A percentile compares a stretch with the other conserved stretches of the same genome.
phyloP scores from a whole-genome alignment of 2,888 invertebrate species.

The Leptinotarsa haldemani region DNA sequence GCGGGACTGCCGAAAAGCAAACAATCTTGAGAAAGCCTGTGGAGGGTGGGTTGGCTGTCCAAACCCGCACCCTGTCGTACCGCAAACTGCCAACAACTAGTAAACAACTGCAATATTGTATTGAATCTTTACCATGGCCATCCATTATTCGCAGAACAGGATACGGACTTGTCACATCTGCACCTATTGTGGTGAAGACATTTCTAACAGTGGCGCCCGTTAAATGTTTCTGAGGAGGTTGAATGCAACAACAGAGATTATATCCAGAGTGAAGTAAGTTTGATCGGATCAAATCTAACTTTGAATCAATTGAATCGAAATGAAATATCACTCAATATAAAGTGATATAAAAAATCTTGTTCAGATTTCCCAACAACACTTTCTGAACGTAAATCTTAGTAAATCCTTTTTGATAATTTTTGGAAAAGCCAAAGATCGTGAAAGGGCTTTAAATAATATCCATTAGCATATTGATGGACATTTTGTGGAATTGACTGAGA shows the following conservation, averaged over 20 bases:
- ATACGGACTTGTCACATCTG: conserved; percentile 48
- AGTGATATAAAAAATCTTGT: too few relatives aligned
- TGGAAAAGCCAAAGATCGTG: too few relatives aligned
- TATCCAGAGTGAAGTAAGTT: too few relatives aligned
- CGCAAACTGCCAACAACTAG: conserved; percentile 51
- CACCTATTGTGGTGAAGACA: conserved; percentile 47
- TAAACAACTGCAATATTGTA: conserved; percentile 44
- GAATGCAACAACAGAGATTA: not conserved
- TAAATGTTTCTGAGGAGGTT: not conserved
- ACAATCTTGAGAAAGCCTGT: conserved; percentile 15
- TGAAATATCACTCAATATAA: too few relatives aligned
- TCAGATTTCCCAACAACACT: too few relatives aligned
- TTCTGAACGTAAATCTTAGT: too few relatives aligned
- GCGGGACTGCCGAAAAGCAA: conserved; percentile 37
- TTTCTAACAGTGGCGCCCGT: conserved; percentile 37
- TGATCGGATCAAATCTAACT: too few relatives aligned
- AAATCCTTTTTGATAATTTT: too few relatives aligned
- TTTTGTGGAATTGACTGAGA: too few relatives aligned
- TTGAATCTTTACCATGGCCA: conserved; percentile 26
- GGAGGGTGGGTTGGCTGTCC: conserved; percentile 54
- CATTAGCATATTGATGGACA: too few relatives aligned
- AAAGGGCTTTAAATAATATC: too few relatives aligned
- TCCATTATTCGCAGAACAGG: conserved; percentile 40
- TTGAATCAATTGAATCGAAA: too few relatives aligned
- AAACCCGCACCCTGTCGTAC: conserved; percentile 51